phyloP scores from a whole-genome alignment of 1,140 invertebrate species.

The Diplogasteroides magnus region DNA sequence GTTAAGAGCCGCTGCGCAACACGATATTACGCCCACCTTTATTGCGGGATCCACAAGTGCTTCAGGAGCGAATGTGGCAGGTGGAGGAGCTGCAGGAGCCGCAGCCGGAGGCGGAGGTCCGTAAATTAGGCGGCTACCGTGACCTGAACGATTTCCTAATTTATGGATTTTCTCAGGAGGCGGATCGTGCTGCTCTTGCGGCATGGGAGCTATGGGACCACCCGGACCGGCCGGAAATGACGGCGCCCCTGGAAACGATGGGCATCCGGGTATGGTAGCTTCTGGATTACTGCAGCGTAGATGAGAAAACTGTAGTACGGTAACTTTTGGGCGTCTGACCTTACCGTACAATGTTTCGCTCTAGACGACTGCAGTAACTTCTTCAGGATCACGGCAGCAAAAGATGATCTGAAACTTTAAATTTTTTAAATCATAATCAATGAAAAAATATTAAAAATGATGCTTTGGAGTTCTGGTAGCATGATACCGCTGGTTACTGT shows the following conservation, averaged over 20 bases:
- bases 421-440: too few relatives aligned
- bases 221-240: constrained; percentile 1
- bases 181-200: background rate
- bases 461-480: background rate
- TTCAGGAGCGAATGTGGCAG: too few relatives aligned
- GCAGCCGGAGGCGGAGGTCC: background rate
- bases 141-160: too few relatives aligned
- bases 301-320: too few relatives aligned
- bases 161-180: too few relatives aligned
- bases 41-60: background rate
- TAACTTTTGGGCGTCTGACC: constrained; percentile 1
- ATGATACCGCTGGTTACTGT: background rate
- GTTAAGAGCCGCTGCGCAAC: too few relatives aligned
- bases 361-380: too few relatives aligned
- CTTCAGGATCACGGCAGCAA: background rate
- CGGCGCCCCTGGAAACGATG: constrained; percentile 10
- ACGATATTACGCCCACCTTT: too few relatives aligned
- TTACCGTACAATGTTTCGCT: background rate
- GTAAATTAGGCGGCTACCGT: too few relatives aligned
- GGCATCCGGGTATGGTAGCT: constrained; percentile 3
- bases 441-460: too few relatives aligned
- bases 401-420: background rate
- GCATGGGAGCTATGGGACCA: background rate
- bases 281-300: background rate
- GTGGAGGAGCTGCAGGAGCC: background rate